Evolutionary conservation across 2,797 vertebrate species (phyloP).

Genomic region (Chelon auratus): DNA sequence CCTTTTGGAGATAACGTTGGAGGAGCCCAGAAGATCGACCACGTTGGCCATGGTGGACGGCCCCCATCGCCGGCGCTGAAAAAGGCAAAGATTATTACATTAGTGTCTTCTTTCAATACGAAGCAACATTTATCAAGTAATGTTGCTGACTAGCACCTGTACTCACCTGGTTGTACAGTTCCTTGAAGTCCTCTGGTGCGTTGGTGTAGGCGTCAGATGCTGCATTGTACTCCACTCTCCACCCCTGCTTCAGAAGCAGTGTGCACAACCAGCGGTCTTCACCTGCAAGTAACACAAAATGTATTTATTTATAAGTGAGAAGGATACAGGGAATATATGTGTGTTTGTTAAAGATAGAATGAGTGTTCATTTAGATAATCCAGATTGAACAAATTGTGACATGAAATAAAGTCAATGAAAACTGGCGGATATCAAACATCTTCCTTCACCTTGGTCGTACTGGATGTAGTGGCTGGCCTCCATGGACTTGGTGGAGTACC

Average conservation of each 20-base stretch:
- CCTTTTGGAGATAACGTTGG: constrained; percentile 55
- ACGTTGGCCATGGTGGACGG: constrained; percentile 84
- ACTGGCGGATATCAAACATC: not conserved
- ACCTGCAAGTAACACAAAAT: constrained; percentile 58
- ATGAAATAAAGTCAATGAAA: no score
- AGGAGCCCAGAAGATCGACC: constrained; percentile 75
- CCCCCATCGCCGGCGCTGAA: constrained; percentile 80
- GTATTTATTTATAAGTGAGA: not conserved
- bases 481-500: constrained; percentile 75
- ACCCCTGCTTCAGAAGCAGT: constrained; percentile 84
- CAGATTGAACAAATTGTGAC: no score
- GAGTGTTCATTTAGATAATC: no score
- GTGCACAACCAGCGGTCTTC: constrained; percentile 87
- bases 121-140: no score
- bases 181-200: constrained; percentile 83
- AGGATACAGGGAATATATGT: no score
- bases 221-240: constrained; percentile 85
- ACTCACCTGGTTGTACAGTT: constrained; percentile 83
- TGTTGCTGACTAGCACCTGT: no score
- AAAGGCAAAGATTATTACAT: not conserved
- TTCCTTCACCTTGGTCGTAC: constrained; percentile 82
- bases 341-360: not conserved
- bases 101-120: no score
- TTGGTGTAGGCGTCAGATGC: constrained; percentile 86
- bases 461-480: constrained; percentile 80